These are phyloP conservation scores for Periparus ater DNA, from an alignment of 2,797 vertebrate genomes.

Conservation along the genomic window DNA sequence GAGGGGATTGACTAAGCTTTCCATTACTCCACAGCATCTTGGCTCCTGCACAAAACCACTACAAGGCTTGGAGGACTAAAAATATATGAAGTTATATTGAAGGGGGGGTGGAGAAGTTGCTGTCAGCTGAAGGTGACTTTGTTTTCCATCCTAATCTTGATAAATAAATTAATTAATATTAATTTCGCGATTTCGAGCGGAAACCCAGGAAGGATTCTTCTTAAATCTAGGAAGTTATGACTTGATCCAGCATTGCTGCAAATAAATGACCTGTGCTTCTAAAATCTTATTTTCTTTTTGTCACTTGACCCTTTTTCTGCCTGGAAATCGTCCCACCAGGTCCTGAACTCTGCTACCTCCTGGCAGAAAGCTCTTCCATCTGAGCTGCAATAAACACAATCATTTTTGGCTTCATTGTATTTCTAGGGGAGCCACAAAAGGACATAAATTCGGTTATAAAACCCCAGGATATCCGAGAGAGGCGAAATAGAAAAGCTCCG, in stretches of 20 bases:
- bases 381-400: neutral
- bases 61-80: neutral
- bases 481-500: neutral
- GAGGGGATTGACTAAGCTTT: neutral
- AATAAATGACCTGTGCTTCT: neutral
- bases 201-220: neutral
- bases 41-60: neutral
- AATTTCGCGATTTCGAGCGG: neutral
- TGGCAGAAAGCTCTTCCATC: neutral
- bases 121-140: neutral
- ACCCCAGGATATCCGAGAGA: neutral
- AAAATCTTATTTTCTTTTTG: neutral
- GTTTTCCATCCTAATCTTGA: neutral
- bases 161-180: neutral
- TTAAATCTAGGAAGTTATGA: neutral
- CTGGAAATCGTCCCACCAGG: neutral
- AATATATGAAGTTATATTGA: neutral
- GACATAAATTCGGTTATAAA: conserved; percentile 24
- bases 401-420: neutral
- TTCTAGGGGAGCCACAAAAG: neutral
- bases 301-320: neutral
- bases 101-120: neutral
- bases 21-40: conserved; percentile 1
- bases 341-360: neutral
- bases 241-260: neutral